These are phyloP conservation scores for Ceratina australensis DNA, from an alignment of 1,140 invertebrate genomes.

Conservation along the genomic window DNA sequence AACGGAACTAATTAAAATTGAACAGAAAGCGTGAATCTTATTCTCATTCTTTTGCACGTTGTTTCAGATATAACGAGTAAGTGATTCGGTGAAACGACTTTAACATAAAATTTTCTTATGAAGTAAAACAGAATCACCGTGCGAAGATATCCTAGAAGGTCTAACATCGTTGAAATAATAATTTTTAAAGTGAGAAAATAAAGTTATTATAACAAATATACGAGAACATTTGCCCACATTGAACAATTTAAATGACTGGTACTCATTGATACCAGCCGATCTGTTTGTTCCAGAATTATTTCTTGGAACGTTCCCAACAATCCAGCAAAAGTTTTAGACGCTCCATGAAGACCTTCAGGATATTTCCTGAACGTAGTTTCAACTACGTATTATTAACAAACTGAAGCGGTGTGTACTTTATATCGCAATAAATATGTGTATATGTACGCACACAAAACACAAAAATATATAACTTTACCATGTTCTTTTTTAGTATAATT, in stretches of 20 bases:
- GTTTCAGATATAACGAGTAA: background rate
- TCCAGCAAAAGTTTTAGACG: constrained; percentile 26
- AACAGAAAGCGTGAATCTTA: constrained; percentile 8
- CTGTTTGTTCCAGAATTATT: constrained; percentile 21
- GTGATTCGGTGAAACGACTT: background rate
- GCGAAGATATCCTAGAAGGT: background rate
- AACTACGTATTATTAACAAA: constrained; percentile 28
- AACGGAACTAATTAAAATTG: background rate
- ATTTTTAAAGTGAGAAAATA: background rate
- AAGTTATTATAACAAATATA: background rate
- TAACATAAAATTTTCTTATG: background rate
- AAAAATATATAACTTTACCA: constrained; percentile 17
- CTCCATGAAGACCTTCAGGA: constrained; percentile 26
- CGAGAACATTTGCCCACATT: background rate
- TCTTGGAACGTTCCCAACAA: constrained; percentile 33
- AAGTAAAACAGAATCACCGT: constrained; percentile 12
- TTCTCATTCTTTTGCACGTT: background rate
- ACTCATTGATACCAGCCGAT: background rate
- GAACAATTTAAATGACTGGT: constrained; percentile 1
- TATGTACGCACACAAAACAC: constrained; percentile 4
- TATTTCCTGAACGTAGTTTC: constrained; percentile 14
- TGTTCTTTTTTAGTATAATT: constrained; percentile 14
- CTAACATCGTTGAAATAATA: background rate
- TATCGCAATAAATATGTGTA: constrained; percentile 12
- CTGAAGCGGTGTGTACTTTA: constrained; percentile 30